phyloP scores from a whole-genome alignment of 2,113 vertebrate genomes.

The cat (Felis catus) region F.catus_Fca126_mat1.0 CM031416.1:54794501-54795000 shows the following conservation, averaged over 20 bases:
- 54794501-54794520: background rate
- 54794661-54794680: background rate
- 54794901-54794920: too few relatives aligned
- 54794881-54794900: too few relatives aligned
- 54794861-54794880: too few relatives aligned
- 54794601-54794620: background rate
- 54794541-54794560: conserved; percentile 45
- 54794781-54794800: too few relatives aligned
- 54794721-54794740: too few relatives aligned
- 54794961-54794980: background rate
- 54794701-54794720: background rate
- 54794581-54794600: background rate
- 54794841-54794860: too few relatives aligned
- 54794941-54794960: too few relatives aligned
- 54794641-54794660: background rate
- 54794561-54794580: background rate
- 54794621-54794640: background rate
- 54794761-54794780: too few relatives aligned
- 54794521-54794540: background rate
- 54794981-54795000: background rate
- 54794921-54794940: too few relatives aligned
- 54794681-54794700: background rate
- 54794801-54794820: too few relatives aligned
- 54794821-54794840: too few relatives aligned
- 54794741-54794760: too few relatives aligned